Evolutionary conservation across 2,797 vertebrate genomes (phyloP), one percentile per base, ranked within the genome.

Genomic region (Galago senegalensis): DNA sequence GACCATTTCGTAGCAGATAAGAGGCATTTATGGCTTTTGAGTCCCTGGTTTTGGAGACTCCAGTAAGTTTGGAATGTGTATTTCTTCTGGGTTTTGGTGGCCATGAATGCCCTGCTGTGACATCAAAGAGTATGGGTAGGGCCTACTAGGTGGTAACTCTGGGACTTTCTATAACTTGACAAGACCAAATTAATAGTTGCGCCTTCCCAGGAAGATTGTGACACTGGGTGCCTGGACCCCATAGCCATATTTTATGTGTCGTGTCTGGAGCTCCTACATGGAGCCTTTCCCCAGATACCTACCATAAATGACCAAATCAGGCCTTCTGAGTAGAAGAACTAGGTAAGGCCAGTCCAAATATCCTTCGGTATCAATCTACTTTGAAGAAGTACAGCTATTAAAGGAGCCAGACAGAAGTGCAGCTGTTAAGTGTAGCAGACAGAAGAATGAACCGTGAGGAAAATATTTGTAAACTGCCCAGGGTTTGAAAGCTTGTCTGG

Each of bases 381-480:
- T 97, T 95, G 94, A 97, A 87, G 76, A 80, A 96, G 46, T 77
- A 37, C 17, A 17, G 34, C 83, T 87, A 92, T 95, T 95, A 97
- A 77, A 92, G 20, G n/a, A 72, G 27, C 56, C 16, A 16, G 92
- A 63, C 46, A 27, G 40, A 81, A 87, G 73, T 75, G 63, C 25
- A 27, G 46, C 84, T 81, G 61, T 61, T 69, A 63, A 80, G 81
- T 87, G 5, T 23, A 31, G 46, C 7, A 6, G 49, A 87, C 46
- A 79, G 80, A 94, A 95, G 95, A 93, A 87, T 65, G 67, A 88
- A 81, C 73, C 60, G 4, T 0, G 0, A 37, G 65, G 76, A 93
- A 93, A n/a, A 20, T 72, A 87, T 85, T 82, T 95, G 81, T 72
- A 91, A 96, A 79, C 69, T 31, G 58, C 63, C 49, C 31, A 31